Evolutionary conservation across 2,113 vertebrate genomes (phyloP).

Genomic region (Notarius quadriscutis): DNA sequence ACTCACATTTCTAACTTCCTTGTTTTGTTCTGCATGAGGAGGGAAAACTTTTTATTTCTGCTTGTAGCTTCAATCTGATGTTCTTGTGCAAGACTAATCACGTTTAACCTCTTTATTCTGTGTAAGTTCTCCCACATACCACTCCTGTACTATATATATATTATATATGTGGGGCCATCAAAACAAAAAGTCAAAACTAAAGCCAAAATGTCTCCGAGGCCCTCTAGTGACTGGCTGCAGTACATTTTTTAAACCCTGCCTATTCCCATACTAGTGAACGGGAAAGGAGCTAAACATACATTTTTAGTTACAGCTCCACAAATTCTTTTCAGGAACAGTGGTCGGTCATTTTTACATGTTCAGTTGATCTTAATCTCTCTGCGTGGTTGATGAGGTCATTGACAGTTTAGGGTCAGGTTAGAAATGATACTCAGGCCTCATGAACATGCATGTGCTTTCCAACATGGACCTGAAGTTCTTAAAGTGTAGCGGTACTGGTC

Average conservation of each 20-base stretch:
- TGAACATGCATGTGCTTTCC: not conserved
- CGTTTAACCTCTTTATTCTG: not conserved
- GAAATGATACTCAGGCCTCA: not conserved
- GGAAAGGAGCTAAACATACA: not conserved
- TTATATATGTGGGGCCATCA: too few relatives aligned
- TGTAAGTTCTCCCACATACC: not conserved
- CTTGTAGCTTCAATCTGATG: constrained; percentile 11
- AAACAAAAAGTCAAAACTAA: not conserved
- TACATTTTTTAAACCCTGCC: not conserved
- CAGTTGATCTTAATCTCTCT: not conserved
- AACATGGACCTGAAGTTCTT: not conserved
- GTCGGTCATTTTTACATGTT: not conserved
- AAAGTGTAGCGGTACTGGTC: too few relatives aligned
- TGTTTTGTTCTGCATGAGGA: constrained; percentile 67
- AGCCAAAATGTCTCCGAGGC: not conserved
- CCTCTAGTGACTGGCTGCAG: not conserved
- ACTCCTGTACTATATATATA: too few relatives aligned
- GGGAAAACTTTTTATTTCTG: constrained; percentile 1
- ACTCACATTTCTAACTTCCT: constrained; percentile 62
- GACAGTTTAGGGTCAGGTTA: not conserved
- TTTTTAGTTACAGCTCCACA: not conserved
- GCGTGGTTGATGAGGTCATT: not conserved
- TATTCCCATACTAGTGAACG: not conserved
- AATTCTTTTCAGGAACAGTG: not conserved
- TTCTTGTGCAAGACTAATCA: not conserved